Conservation (phyloP, 1,140 invertebrate species). For the Drosophila carrolli region DNA sequence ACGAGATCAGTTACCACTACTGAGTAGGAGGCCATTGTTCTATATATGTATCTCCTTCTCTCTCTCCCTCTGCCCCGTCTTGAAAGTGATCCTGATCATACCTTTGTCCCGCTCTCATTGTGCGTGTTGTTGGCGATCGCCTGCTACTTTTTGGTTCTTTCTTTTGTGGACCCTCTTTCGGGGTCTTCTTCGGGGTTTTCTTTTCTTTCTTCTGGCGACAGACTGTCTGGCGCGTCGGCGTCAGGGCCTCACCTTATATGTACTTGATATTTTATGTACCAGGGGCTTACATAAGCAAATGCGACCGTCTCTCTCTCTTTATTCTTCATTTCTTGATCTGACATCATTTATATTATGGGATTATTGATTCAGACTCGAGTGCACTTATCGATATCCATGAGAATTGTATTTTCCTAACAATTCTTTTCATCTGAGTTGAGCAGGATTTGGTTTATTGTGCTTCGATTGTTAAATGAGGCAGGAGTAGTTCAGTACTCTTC, state of each 20-base stretch:
- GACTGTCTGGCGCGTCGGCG: constrained; percentile 70
- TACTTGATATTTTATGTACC: constrained; percentile 25
- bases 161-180: constrained; percentile 16
- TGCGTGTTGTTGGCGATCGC: constrained; percentile 62
- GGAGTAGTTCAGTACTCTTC: neutral
- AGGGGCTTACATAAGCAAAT: constrained; percentile 41
- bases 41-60: constrained; percentile 2
- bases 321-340: constrained; percentile 24
- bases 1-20: constrained; percentile 64
- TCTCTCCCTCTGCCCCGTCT: constrained; percentile 1
- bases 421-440: constrained; percentile 26
- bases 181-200: constrained; percentile 16
- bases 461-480: constrained; percentile 23
- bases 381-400: constrained; percentile 12
- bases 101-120: constrained; percentile 70
- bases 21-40: constrained; percentile 77
- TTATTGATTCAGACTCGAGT: constrained; percentile 53
- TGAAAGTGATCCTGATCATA: constrained; percentile 64
- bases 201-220: constrained; percentile 59
- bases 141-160: constrained; percentile 56
- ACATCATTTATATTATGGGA: constrained; percentile 68
- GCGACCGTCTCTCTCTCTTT: constrained; percentile 9
- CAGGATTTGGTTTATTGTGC: constrained; percentile 23
- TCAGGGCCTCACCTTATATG: constrained; percentile 38
- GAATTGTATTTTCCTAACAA: constrained; percentile 32